These are phyloP conservation scores for Nephila pilipes DNA, from an alignment of 1,140 invertebrate species.

Conservation along the genomic window DNA sequence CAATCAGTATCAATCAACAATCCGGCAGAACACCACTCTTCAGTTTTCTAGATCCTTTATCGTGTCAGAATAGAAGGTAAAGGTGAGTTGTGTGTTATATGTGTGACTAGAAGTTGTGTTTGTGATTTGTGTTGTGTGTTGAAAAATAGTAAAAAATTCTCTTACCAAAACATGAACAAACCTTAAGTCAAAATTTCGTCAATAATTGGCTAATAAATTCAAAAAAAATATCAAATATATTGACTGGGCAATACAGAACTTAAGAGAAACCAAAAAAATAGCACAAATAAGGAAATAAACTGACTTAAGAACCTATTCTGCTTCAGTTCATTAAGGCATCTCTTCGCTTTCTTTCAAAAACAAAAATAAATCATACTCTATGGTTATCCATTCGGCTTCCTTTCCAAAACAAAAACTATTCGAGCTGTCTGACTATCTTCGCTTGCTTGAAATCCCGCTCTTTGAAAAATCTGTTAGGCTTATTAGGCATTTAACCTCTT, in stretches of 20 bases:
- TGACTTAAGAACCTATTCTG: not conserved
- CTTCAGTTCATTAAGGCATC: not conserved
- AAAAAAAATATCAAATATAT: too few relatives aligned
- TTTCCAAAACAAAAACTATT: not conserved
- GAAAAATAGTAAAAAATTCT: not conserved
- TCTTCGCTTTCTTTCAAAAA: not conserved
- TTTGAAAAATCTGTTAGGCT: not conserved
- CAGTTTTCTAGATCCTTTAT: too few relatives aligned
- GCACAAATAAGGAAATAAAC: not conserved
- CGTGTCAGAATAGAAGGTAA: not conserved
- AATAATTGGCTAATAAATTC: too few relatives aligned
- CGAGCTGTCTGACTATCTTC: not conserved
- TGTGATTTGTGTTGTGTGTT: not conserved
- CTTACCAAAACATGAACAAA: too few relatives aligned
- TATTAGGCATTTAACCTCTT: not conserved
- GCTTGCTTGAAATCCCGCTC: slow-evolving; percentile 14
- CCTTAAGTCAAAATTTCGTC: too few relatives aligned
- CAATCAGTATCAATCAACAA: too few relatives aligned
- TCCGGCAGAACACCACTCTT: too few relatives aligned
- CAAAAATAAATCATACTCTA: too few relatives aligned
- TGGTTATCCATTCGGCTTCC: not conserved
- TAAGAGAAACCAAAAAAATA: not conserved
- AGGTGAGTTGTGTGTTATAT: slow-evolving; percentile 18
- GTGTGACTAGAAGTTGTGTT: too few relatives aligned
- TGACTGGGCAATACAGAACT: slow-evolving; percentile 12